A percentile compares a stretch with the other conserved stretches of the same genome.
Evolutionary conservation across 2,888 invertebrate genomes (phyloP).

Genomic region (Thysanoteuthis rhombus): DNA sequence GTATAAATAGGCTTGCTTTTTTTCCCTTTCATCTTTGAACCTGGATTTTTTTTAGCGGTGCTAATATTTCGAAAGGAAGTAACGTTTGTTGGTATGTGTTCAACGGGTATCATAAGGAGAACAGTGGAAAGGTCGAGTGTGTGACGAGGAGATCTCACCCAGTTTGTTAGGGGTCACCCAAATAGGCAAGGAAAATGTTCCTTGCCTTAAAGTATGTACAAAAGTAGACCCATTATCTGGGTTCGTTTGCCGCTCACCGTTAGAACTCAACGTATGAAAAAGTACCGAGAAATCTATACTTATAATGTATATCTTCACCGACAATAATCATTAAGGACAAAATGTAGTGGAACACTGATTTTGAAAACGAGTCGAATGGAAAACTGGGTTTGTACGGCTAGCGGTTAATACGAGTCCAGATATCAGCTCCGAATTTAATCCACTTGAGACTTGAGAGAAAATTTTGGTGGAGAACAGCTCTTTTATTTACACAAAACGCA

Average conservation of each 20-base stretch:
- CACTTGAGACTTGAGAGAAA: slow-evolving; percentile 12
- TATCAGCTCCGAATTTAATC: background rate
- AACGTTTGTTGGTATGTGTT: background rate
- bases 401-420: background rate
- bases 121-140: background rate
- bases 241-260: background rate
- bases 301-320: too few species aligned
- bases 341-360: background rate
- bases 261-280: background rate
- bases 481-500: background rate
- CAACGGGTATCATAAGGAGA: background rate
- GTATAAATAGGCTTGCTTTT: too few species aligned
- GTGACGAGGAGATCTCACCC: slow-evolving; percentile 29
- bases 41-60: background rate
- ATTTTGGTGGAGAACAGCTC: background rate
- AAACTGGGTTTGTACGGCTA: background rate
- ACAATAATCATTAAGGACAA: too few species aligned
- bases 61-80: background rate
- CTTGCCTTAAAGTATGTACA: slow-evolving; percentile 1
- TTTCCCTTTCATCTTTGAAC: too few species aligned
- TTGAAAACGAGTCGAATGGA: background rate
- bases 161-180: slow-evolving; percentile 27
- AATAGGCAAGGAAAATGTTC: background rate
- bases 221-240: slow-evolving; percentile 20
- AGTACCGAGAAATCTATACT: background rate